Evolutionary conservation across 2,797 vertebrate genomes (phyloP).

Genomic region (Philypnodon macrostomus): DNA sequence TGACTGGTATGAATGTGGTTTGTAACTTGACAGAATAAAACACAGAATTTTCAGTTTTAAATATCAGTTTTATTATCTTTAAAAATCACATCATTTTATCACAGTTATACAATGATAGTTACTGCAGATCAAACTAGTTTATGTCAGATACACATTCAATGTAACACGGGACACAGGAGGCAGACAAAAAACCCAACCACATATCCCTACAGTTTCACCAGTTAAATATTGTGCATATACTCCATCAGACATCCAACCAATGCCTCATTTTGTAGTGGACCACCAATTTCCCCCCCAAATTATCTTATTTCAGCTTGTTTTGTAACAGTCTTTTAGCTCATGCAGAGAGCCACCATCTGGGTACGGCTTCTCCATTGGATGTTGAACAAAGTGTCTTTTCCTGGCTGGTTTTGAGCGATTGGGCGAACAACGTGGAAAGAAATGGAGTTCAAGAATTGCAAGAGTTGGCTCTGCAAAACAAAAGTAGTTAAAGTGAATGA

Average conservation of each 20-base stretch:
- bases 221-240: slow-evolving; percentile 17
- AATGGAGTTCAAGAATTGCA: slow-evolving; percentile 43
- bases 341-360: slow-evolving; percentile 45
- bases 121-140: slow-evolving; percentile 43
- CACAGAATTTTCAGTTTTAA: slow-evolving; percentile 23
- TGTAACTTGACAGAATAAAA: slow-evolving; percentile 17
- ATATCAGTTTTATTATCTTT: slow-evolving; percentile 58
- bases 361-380: slow-evolving; percentile 53
- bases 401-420: slow-evolving; percentile 47
- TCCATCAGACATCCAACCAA: slow-evolving; percentile 7
- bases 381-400: slow-evolving; percentile 61
- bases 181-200: slow-evolving; percentile 33
- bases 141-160: slow-evolving; percentile 32
- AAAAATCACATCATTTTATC: slow-evolving; percentile 53
- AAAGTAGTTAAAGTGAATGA: slow-evolving; percentile 41
- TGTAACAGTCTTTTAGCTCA: slow-evolving; percentile 59
- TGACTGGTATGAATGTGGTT: no score
- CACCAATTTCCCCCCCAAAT: slow-evolving; percentile 1
- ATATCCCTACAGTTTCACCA: neutral
- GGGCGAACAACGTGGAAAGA: slow-evolving; percentile 51
- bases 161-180: slow-evolving; percentile 46
- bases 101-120: slow-evolving; percentile 43
- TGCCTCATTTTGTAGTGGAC: slow-evolving; percentile 14
- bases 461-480: slow-evolving; percentile 53
- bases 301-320: slow-evolving; percentile 22